These are phyloP conservation scores for Theodoxus fluviatilis DNA, from an alignment of 2,888 invertebrate species.

Conservation along the genomic window DNA sequence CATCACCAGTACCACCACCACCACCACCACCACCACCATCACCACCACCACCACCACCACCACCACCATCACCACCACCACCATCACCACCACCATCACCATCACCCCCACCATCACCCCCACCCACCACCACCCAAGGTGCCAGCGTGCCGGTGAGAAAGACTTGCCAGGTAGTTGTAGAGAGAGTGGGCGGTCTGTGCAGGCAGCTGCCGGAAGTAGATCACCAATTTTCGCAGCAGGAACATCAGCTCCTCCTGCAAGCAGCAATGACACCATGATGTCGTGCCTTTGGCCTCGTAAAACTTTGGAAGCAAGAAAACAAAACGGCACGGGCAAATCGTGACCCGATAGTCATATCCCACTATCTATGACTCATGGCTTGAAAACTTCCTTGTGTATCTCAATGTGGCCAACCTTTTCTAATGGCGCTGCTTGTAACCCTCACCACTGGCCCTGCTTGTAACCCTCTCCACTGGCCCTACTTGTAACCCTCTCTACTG, in stretches of 20 bases:
- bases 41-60: not conserved
- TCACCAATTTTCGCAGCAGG: slow-evolving; percentile 84
- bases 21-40: slow-evolving; percentile 8
- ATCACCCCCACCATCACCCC: too few relatives aligned
- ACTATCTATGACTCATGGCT: too few relatives aligned
- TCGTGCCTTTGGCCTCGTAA: not conserved
- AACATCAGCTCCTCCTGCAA: slow-evolving; percentile 88
- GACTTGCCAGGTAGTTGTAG: slow-evolving; percentile 89
- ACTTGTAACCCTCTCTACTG: too few relatives aligned
- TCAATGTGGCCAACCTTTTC: too few relatives aligned
- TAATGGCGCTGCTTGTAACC: too few relatives aligned
- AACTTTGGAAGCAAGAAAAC: not conserved
- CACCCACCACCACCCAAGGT: slow-evolving; percentile 26
- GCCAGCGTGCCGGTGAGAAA: too few relatives aligned
- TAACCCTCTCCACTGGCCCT: too few relatives aligned
- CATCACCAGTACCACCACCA: not conserved
- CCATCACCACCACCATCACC: slow-evolving; percentile 21
- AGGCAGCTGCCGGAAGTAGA: slow-evolving; percentile 90
- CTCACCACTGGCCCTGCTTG: too few relatives aligned
- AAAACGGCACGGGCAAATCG: not conserved
- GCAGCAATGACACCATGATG: not conserved
- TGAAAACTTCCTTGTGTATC: too few relatives aligned
- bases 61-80: slow-evolving; percentile 24
- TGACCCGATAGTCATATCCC: too few relatives aligned
- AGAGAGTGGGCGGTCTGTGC: slow-evolving; percentile 94